A percentile compares a stretch with the other conserved stretches of the same genome.
phyloP scores from a whole-genome alignment of 2,113 vertebrate genomes.

The Athene noctua region DNA sequence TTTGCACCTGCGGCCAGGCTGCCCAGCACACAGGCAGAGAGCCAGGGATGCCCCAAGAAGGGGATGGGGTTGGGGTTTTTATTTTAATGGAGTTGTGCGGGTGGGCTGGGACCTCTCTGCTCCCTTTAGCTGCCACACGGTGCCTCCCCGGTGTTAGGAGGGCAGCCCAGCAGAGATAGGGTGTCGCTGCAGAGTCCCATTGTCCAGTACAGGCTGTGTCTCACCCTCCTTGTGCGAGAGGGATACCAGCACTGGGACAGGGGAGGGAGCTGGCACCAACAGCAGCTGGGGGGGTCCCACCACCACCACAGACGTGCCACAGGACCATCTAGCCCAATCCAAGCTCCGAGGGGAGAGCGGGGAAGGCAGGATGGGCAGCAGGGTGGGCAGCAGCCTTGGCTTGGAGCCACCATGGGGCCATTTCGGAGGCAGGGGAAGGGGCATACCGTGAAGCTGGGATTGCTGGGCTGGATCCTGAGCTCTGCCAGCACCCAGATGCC shows the following conservation, averaged over 20 bases:
- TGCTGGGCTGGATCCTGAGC: conserved; percentile 88
- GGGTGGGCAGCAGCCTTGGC: background rate
- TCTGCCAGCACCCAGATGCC: conserved; percentile 96
- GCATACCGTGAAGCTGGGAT: conserved; percentile 84
- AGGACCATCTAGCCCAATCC: background rate
- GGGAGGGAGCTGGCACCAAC: background rate
- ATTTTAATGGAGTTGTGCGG: fast-evolving
- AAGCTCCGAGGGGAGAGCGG: background rate
- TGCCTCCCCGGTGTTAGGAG: no score
- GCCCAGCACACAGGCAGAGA: background rate
- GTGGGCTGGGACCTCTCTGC: background rate
- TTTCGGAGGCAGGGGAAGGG: background rate
- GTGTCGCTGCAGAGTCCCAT: background rate
- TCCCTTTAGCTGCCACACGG: background rate
- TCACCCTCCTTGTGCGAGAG: fast-evolving
- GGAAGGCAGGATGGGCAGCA: background rate
- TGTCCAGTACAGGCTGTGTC: fast-evolving
- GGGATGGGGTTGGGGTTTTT: background rate
- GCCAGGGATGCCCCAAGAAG: background rate
- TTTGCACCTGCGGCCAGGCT: background rate
- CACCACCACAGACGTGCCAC: background rate
- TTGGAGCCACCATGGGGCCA: fast-evolving
- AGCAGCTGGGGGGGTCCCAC: background rate
- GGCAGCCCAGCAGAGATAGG: fast-evolving
- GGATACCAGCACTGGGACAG: fast-evolving